These are phyloP conservation scores for Cercopithecus mona DNA, from an alignment of 2,113 vertebrate species.

Conservation along the genomic window DNA sequence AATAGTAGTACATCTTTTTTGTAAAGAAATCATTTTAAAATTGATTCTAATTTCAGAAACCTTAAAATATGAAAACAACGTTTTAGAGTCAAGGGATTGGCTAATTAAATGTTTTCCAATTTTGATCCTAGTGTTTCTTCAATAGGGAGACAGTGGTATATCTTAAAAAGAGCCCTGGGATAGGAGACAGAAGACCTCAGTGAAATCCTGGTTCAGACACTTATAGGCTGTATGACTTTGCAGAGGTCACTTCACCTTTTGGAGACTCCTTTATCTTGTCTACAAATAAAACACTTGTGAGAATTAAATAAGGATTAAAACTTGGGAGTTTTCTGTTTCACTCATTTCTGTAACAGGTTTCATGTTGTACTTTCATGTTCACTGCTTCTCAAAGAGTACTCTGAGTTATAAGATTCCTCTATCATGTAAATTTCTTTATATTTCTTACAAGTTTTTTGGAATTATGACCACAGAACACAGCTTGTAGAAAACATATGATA, in stretches of 20 bases:
- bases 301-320: background rate
- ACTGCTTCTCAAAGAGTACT: background rate
- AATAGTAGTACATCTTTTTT: background rate
- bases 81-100: background rate
- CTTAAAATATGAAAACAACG: background rate
- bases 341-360: background rate
- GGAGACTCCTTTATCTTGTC: background rate
- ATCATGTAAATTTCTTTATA: background rate
- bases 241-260: background rate
- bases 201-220: background rate
- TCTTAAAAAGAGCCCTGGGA: background rate
- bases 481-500: background rate
- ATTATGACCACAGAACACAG: background rate
- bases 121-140: background rate
- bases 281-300: background rate
- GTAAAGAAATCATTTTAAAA: background rate
- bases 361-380: background rate
- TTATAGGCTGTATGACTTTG: background rate
- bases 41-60: background rate
- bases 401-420: background rate
- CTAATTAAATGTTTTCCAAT: background rate
- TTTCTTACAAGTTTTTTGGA: background rate
- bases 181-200: background rate
- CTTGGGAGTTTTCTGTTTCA: background rate
- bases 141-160: rapidly evolving